A percentile compares a stretch with the other conserved stretches of the same genome.
These are phyloP conservation scores for Melanostoma mellinum DNA, from an alignment of 2,888 invertebrate species.

Conservation along the genomic window DNA sequence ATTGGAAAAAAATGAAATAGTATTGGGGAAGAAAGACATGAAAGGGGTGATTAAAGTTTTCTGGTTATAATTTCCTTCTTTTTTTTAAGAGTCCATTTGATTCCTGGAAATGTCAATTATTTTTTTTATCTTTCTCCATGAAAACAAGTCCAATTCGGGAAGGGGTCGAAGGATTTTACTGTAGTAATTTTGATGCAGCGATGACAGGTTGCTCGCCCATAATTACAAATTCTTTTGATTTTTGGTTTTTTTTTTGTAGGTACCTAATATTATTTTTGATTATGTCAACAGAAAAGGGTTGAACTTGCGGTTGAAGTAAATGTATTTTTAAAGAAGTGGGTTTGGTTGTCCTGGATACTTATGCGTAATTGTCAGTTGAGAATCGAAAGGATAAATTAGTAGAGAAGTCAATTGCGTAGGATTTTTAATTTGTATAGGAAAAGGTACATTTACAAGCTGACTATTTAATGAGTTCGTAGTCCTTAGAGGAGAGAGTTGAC, in stretches of 20 bases:
- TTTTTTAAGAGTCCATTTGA: conserved; percentile 67
- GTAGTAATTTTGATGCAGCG: conserved; percentile 62
- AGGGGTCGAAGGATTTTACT: conserved; percentile 40
- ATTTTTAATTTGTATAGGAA: too few species aligned
- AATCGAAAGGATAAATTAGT: conserved; percentile 30
- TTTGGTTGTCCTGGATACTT: conserved; percentile 42
- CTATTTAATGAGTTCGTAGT: too few species aligned
- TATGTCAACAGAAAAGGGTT: conserved; percentile 37
- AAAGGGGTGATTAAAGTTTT: conserved; percentile 61
- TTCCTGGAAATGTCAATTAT: conserved; percentile 52
- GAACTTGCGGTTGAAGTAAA: conserved; percentile 33
- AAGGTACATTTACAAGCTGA: too few species aligned
- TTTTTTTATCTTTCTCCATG: conserved; percentile 20
- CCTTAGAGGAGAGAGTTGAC: too few species aligned
- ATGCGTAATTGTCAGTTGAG: conserved; percentile 47
- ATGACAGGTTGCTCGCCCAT: conserved; percentile 70
- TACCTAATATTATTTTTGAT: conserved; percentile 36
- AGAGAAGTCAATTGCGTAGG: conserved; percentile 16
- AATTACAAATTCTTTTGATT: conserved; percentile 63
- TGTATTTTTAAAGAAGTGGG: conserved; percentile 40
- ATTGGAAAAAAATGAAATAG: conserved; percentile 1
- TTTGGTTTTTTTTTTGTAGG: conserved; percentile 23
- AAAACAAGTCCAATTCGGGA: conserved; percentile 14
- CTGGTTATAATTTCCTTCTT: conserved; percentile 41
- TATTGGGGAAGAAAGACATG: conserved; percentile 17